Evolutionary conservation across 2,797 vertebrate species (phyloP).

Genomic region (Acestrorhynchus altus): DNA sequence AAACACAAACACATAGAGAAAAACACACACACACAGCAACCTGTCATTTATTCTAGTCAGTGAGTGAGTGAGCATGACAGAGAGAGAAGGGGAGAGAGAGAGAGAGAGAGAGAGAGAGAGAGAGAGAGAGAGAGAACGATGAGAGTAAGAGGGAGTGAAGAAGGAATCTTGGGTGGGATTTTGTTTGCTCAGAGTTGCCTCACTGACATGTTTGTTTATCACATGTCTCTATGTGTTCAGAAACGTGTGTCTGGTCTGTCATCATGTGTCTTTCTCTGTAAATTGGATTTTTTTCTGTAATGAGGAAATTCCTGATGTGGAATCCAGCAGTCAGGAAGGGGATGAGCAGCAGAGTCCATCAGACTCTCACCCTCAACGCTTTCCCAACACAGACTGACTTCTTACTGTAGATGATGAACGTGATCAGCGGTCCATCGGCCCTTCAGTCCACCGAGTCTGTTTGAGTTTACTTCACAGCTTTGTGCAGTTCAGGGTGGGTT

Average conservation of each 20-base stretch:
- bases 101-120: neutral
- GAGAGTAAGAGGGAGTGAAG: neutral
- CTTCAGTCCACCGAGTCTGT: too few species aligned
- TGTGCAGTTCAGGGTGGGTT: too few species aligned
- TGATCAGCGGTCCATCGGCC: too few species aligned
- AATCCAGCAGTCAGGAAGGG: too few species aligned
- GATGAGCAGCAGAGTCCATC: too few species aligned
- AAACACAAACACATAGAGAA: too few species aligned
- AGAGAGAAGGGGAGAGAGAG: neutral
- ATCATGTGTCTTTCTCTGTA: conserved; percentile 33
- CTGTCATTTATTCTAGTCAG: conserved; percentile 52
- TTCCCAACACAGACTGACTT: too few species aligned
- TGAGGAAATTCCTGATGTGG: conserved; percentile 8
- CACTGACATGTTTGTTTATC: neutral
- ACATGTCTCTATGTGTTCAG: conserved; percentile 2
- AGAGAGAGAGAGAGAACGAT: neutral
- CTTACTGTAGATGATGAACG: too few species aligned
- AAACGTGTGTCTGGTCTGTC: conserved; percentile 14
- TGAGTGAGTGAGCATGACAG: neutral
- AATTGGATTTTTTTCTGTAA: conserved; percentile 37
- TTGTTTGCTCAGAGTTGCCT: neutral
- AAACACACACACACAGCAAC: conserved; percentile 51
- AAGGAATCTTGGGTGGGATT: neutral
- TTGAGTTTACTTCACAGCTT: too few species aligned
- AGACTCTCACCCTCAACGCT: too few species aligned